Percentiles rank a stretch among this genome's conserved stretches.
phyloP scores from a whole-genome alignment of 2,797 vertebrate species.

The Bovichtus variegatus region DNA sequence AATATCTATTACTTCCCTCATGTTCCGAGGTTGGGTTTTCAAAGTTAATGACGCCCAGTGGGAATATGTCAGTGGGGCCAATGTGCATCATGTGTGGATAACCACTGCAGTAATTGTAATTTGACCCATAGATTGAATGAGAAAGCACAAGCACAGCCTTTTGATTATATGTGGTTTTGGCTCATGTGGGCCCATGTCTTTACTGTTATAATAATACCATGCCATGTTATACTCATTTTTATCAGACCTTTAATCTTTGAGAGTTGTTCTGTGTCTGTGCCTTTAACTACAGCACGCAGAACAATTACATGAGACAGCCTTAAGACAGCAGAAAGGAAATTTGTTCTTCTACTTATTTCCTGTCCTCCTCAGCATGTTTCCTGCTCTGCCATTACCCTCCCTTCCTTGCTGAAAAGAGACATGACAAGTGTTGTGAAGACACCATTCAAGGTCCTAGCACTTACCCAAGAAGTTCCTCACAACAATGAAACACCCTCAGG shows the following conservation, averaged over 20 bases:
- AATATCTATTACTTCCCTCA: constrained; percentile 54
- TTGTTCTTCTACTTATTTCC: constrained; percentile 56
- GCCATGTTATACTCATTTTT: constrained; percentile 11
- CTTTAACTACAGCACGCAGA: constrained; percentile 4
- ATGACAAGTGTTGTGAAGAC: not conserved
- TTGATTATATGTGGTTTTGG: not conserved
- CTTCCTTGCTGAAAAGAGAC: constrained; percentile 11
- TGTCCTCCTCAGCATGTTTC: constrained; percentile 19
- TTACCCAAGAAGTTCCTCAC: constrained; percentile 8
- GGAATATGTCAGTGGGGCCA: constrained; percentile 39
- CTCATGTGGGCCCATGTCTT: not conserved
- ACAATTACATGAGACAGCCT: constrained; percentile 5
- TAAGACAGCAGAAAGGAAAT: constrained; percentile 46
- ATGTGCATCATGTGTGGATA: constrained; percentile 33
- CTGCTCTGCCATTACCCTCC: constrained; percentile 12
- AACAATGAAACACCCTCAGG: not conserved
- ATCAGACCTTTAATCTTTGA: constrained; percentile 10
- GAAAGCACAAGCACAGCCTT: constrained; percentile 2
- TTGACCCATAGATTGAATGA: constrained; percentile 16
- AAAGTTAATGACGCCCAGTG: constrained; percentile 61
- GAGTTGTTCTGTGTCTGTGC: not conserved
- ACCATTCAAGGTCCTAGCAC: not conserved
- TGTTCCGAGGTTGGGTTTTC: constrained; percentile 33
- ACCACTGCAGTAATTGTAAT: constrained; percentile 31
- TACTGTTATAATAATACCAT: not conserved